Percentiles rank a stretch among this genome's conserved stretches.
phyloP scores from a whole-genome alignment of 2,797 vertebrate genomes.

The Danio choprae region DNA sequence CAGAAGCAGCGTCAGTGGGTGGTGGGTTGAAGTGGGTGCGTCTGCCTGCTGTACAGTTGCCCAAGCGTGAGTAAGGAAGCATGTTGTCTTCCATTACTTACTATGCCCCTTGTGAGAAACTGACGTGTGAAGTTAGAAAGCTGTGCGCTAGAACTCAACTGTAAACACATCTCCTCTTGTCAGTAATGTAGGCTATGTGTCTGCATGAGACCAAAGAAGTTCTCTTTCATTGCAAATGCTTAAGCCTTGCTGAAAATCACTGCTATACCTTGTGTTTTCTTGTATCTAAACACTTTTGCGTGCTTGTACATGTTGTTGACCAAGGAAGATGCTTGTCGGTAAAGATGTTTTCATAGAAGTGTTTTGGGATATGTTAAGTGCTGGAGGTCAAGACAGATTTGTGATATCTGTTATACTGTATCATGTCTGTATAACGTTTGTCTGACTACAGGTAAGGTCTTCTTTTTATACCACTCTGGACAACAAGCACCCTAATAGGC shows the following conservation, averaged over 20 bases:
- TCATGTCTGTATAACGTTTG: constrained; percentile 86
- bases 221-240: constrained; percentile 49
- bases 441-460: constrained; percentile 82
- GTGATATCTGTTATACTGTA: constrained; percentile 57
- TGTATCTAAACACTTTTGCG: neutral
- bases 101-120: constrained; percentile 43
- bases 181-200: constrained; percentile 18
- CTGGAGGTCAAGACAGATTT: neutral
- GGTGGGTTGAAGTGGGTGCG: constrained; percentile 46
- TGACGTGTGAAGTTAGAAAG: constrained; percentile 32
- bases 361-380: neutral
- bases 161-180: constrained; percentile 44
- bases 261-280: neutral
- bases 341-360: neutral
- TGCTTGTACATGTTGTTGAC: neutral
- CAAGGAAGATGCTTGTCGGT: neutral
- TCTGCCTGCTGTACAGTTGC: constrained; percentile 39
- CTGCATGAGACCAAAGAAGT: constrained; percentile 63
- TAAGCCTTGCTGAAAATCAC: neutral
- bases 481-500: constrained; percentile 39
- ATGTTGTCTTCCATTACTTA: constrained; percentile 48
- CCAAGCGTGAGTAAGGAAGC: constrained; percentile 47
- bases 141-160: constrained; percentile 47
- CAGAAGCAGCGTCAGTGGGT: constrained; percentile 25
- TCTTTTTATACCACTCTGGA: constrained; percentile 58